Evolutionary conservation across 2,113 vertebrate genomes (phyloP).

Genomic region (Peromyscus polionotus): DNA sequence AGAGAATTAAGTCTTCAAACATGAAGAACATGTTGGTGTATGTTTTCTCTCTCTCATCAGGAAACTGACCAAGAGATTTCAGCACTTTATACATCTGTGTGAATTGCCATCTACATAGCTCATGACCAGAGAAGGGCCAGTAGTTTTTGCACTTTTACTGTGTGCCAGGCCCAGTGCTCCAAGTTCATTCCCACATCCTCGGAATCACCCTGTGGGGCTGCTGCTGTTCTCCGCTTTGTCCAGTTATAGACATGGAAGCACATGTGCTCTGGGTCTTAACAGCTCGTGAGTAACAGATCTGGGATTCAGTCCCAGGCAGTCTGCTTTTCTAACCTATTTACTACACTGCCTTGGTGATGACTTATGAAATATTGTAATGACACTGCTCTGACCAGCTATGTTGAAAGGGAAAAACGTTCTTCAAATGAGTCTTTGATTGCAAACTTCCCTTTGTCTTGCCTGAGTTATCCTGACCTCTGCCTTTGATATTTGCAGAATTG

Average conservation of each 20-base stretch:
- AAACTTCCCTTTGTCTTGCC: slow-evolving; percentile 47
- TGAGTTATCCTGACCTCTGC: slow-evolving; percentile 23
- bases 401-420: not conserved
- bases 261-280: not conserved
- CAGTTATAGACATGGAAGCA: not conserved
- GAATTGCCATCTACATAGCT: not conserved
- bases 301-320: not conserved
- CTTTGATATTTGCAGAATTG: slow-evolving; percentile 57
- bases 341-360: not conserved
- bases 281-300: not conserved
- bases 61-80: slow-evolving; percentile 43
- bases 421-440: slow-evolving; percentile 8
- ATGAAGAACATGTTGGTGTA: not conserved
- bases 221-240: not conserved
- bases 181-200: not conserved
- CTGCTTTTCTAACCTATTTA: not conserved
- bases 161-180: not conserved
- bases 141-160: not conserved
- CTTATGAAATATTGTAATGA: slow-evolving; percentile 38
- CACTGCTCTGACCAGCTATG: not conserved
- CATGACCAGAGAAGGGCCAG: not conserved
- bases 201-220: not conserved
- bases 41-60: not conserved
- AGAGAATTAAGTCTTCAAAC: slow-evolving; percentile 54
- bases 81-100: slow-evolving; percentile 5